Evolutionary conservation across 2,888 invertebrate genomes (phyloP).

Genomic region (Tanaodytes sp.): DNA sequence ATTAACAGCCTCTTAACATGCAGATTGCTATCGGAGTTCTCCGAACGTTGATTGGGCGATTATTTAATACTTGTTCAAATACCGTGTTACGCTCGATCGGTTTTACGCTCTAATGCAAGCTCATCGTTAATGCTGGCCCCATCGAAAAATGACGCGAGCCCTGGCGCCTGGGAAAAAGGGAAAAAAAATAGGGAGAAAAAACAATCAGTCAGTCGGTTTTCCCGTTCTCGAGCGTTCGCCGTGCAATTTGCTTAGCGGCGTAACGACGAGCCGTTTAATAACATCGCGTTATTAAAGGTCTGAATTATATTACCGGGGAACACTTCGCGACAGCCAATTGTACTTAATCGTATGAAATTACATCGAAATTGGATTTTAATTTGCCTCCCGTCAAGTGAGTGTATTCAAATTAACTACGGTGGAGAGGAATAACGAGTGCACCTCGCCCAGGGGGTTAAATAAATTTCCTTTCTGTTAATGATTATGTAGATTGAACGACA

Average conservation of each 20-base stretch:
- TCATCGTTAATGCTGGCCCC: conserved; percentile 33
- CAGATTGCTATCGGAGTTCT: conserved; percentile 71
- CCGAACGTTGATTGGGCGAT: conserved; percentile 71
- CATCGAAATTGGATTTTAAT: conserved; percentile 73
- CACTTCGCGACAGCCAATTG: conserved; percentile 61
- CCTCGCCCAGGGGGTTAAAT: conserved; percentile 66
- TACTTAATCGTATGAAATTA: conserved; percentile 71
- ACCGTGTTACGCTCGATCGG: conserved; percentile 54
- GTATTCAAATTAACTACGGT: conserved; percentile 70
- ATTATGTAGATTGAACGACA: conserved; percentile 72
- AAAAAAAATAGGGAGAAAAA: conserved; percentile 7
- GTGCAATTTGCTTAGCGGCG: conserved; percentile 43
- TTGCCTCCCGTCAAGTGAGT: conserved; percentile 67
- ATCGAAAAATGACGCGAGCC: conserved; percentile 29
- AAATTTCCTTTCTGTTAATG: conserved; percentile 72
- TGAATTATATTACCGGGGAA: conserved; percentile 35
- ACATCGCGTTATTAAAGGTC: conserved; percentile 34
- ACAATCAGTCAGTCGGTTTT: conserved; percentile 20
- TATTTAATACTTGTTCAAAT: conserved; percentile 66
- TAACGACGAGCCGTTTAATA: conserved; percentile 39
- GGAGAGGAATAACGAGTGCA: conserved; percentile 64
- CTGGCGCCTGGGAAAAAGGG: neutral
- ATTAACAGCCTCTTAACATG: conserved; percentile 72
- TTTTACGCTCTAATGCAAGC: conserved; percentile 28
- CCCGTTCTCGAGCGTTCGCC: conserved; percentile 25